Percentiles rank a stretch among this genome's conserved stretches.
Evolutionary conservation across 2,797 vertebrate genomes (phyloP).

Genomic region (Parambassis ranga): DNA sequence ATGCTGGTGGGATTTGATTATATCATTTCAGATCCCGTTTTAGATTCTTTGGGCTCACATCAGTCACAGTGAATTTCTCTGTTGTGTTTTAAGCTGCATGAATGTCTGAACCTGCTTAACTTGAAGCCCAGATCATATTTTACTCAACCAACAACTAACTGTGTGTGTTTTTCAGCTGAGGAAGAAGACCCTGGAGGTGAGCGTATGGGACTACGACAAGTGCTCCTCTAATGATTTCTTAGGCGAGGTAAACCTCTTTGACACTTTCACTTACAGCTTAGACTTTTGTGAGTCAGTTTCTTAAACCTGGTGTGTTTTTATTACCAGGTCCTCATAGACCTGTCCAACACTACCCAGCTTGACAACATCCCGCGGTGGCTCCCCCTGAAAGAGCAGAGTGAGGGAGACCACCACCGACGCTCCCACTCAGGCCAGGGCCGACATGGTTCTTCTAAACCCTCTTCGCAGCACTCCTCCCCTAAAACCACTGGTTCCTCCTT

Average conservation of each 20-base stretch:
- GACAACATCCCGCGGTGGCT: slow-evolving; percentile 95
- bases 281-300: no score
- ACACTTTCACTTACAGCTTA: neutral
- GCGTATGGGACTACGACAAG: slow-evolving; percentile 98
- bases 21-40: slow-evolving; percentile 32
- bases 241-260: slow-evolving; percentile 87
- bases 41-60: slow-evolving; percentile 24
- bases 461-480: slow-evolving; percentile 87
- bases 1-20: slow-evolving; percentile 35
- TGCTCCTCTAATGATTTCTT: slow-evolving; percentile 97
- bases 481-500: slow-evolving; percentile 81
- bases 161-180: slow-evolving; percentile 85
- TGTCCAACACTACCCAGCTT: slow-evolving; percentile 89
- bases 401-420: slow-evolving; percentile 91
- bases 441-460: slow-evolving; percentile 87
- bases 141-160: neutral
- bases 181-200: slow-evolving; percentile 98
- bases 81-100: neutral
- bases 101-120: neutral
- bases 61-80: slow-evolving; percentile 8
- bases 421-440: slow-evolving; percentile 88
- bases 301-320: neutral
- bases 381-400: slow-evolving; percentile 91
- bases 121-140: slow-evolving; percentile 1
- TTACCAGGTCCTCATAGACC: slow-evolving; percentile 91